These are phyloP conservation scores for Pseudomyrmex flavicornis DNA, from an alignment of 1,140 invertebrate species.

Conservation along the genomic window DNA sequence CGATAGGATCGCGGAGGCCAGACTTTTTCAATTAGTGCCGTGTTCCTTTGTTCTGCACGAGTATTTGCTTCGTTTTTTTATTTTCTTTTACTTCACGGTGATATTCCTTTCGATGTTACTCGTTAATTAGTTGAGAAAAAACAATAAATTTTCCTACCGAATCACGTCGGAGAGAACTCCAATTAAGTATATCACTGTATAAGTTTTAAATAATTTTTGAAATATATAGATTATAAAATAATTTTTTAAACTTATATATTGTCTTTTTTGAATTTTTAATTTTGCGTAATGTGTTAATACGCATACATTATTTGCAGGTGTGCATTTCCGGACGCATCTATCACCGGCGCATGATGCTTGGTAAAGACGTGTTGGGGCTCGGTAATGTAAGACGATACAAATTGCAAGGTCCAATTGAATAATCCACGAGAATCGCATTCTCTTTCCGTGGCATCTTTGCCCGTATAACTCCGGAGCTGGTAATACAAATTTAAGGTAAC, in stretches of 20 bases:
- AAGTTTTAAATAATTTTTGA: background rate
- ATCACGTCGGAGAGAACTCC: background rate
- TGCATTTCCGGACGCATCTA: slow-evolving; percentile 39
- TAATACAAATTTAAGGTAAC: slow-evolving; percentile 73
- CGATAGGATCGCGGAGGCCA: slow-evolving; percentile 49
- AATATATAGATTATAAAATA: background rate
- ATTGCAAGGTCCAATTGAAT: slow-evolving; percentile 71
- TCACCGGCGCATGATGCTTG: slow-evolving; percentile 51
- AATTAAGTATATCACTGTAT: background rate
- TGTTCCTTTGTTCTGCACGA: slow-evolving; percentile 44
- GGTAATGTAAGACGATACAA: slow-evolving; percentile 60
- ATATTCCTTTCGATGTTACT: slow-evolving; percentile 42
- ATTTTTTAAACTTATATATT: no score
- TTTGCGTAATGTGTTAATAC: background rate
- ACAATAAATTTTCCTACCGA: slow-evolving; percentile 34
- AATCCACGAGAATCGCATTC: slow-evolving; percentile 68
- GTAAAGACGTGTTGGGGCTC: background rate
- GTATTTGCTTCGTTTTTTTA: slow-evolving; percentile 43
- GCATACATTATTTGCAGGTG: background rate
- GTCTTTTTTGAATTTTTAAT: no score
- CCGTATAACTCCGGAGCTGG: slow-evolving; percentile 60
- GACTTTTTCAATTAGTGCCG: slow-evolving; percentile 67
- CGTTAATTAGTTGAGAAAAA: slow-evolving; percentile 44
- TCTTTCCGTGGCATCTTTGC: slow-evolving; percentile 43
- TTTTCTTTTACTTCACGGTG: slow-evolving; percentile 11